These are phyloP conservation scores for Lepidochrysops patricia DNA, from an alignment of 2,888 invertebrate genomes.

Conservation along the genomic window DNA sequence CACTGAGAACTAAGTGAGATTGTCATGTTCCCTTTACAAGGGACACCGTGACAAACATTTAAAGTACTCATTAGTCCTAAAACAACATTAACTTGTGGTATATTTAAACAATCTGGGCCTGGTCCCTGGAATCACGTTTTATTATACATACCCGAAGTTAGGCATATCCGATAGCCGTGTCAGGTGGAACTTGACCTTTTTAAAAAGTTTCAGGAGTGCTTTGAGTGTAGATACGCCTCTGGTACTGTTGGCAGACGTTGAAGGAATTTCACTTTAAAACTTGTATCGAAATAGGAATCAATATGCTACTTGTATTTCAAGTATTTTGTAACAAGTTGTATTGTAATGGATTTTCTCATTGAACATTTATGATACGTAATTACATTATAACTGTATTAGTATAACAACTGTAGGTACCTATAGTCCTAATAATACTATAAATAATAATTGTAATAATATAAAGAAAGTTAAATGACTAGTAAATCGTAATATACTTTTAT, in stretches of 20 bases:
- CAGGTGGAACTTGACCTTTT: not conserved
- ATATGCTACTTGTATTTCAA: not conserved
- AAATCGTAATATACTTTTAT: too few species aligned
- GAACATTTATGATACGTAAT: too few species aligned
- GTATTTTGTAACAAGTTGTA: not conserved
- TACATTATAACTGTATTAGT: too few species aligned
- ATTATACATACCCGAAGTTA: slow-evolving; percentile 31
- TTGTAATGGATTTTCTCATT: too few species aligned
- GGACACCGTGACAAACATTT: slow-evolving; percentile 36
- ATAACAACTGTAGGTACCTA: too few species aligned
- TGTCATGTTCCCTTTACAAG: slow-evolving; percentile 3
- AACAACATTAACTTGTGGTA: slow-evolving; percentile 52
- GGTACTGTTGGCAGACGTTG: not conserved
- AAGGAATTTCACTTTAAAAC: not conserved
- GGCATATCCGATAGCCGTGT: slow-evolving; percentile 17
- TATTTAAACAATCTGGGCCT: slow-evolving; percentile 37
- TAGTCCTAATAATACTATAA: too few species aligned
- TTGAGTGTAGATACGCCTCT: not conserved
- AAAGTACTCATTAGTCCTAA: slow-evolving; percentile 56
- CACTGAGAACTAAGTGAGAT: not conserved
- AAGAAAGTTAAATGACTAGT: too few species aligned
- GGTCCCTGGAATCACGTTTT: slow-evolving; percentile 34
- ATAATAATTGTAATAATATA: too few species aligned
- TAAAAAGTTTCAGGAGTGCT: not conserved
- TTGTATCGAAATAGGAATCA: not conserved